These are phyloP conservation scores for Tyria jacobaeae DNA, from an alignment of 2,888 invertebrate species.

Conservation along the genomic window DNA sequence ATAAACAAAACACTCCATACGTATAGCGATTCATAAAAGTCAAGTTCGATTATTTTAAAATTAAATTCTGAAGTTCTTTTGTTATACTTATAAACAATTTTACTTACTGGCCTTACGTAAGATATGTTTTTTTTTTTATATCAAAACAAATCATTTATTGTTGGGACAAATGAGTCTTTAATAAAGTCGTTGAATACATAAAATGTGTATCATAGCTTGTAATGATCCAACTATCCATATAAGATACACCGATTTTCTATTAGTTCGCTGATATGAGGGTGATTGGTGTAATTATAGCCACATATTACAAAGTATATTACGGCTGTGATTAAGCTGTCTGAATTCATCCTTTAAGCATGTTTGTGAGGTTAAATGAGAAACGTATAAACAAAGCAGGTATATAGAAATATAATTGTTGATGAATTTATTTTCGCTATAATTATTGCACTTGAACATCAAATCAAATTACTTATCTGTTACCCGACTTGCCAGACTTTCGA, in stretches of 20 bases:
- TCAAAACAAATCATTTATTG: too few species aligned
- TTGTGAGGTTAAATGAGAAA: neutral
- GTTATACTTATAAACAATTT: neutral
- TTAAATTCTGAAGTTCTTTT: too few species aligned
- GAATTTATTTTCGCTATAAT: neutral
- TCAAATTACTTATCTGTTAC: too few species aligned
- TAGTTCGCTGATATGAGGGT: neutral
- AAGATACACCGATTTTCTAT: neutral
- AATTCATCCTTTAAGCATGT: neutral
- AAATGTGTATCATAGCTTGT: too few species aligned
- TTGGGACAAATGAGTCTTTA: too few species aligned
- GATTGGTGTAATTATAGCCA: constrained; percentile 3
- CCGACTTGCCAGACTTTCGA: too few species aligned
- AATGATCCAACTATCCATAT: neutral
- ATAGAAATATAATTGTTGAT: neutral
- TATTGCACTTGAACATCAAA: too few species aligned
- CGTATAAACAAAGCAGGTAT: neutral
- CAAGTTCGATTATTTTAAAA: too few species aligned
- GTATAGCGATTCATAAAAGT: too few species aligned
- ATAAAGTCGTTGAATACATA: too few species aligned
- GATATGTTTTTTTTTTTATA: neutral
- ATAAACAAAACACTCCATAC: too few species aligned
- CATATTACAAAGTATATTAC: constrained; percentile 5
- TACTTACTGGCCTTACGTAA: neutral
- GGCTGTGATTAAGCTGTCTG: neutral